phyloP scores from a whole-genome alignment of 2,797 vertebrate species.

The Muscicapa comitata region DNA sequence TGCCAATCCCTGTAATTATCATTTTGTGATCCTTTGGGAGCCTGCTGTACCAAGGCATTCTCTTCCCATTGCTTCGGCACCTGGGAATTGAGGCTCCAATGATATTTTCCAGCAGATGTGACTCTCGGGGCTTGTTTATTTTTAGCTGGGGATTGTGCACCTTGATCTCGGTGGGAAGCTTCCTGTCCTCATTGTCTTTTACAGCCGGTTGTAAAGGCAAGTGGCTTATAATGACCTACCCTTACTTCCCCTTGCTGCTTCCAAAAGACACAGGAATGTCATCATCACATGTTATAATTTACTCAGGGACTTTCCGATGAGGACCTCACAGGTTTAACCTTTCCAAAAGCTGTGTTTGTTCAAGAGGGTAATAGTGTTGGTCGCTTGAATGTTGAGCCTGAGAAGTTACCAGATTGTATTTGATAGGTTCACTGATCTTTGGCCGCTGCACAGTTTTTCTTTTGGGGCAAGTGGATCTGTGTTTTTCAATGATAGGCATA shows the following conservation, averaged over 20 bases:
- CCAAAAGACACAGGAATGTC: conserved; percentile 72
- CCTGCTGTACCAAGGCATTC: conserved; percentile 15
- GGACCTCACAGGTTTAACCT: conserved; percentile 66
- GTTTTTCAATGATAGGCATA: not conserved
- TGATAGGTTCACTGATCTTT: not conserved
- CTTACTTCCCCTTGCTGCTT: conserved; percentile 52
- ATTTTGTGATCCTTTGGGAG: conserved; percentile 2
- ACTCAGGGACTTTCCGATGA: conserved; percentile 68
- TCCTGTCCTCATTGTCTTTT: conserved; percentile 74
- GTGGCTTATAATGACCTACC: conserved; percentile 69
- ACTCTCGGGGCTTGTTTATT: conserved; percentile 61
- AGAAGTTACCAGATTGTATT: not conserved
- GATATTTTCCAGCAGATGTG: conserved; percentile 71
- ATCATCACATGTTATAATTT: conserved; percentile 69
- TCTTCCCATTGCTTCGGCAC: conserved; percentile 55
- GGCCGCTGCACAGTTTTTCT: not conserved
- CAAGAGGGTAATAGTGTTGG: conserved; percentile 1
- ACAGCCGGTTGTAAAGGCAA: conserved; percentile 72
- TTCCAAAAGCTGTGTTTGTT: conserved; percentile 65
- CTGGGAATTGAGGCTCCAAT: conserved; percentile 62
- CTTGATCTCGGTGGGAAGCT: conserved; percentile 75
- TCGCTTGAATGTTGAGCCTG: not conserved
- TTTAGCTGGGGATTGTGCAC: conserved; percentile 65
- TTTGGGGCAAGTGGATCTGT: not conserved
- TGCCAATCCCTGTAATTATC: conserved; percentile 18